Evolutionary conservation across 2,888 invertebrate species (phyloP), one percentile per base, ranked within the genome.

Genomic region (Macrophya alboannulata): DNA sequence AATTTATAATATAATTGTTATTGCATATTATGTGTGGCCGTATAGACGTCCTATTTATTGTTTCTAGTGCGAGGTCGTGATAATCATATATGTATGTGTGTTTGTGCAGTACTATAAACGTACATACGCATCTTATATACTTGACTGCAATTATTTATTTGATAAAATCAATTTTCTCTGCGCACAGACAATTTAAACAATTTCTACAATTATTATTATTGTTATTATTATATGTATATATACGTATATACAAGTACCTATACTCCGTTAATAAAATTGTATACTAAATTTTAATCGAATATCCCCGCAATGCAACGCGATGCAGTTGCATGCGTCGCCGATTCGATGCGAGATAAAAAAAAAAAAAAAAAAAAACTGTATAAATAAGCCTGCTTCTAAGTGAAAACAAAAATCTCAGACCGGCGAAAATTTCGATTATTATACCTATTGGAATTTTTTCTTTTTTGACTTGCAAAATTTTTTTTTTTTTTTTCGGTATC

Each of bases 51-150:
- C 40, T 71, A 71, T 71, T 71, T 71, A 40, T 71, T 40, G 40
- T 71, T 40, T 71, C 71, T 71, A 71, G 71, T 71, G 37, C 71
- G 71, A 71, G 71, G 71, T 71, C 71, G 40, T 31, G 40, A 48
- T 21, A 25, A 71, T 71, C 31, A n/a, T n/a, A 71, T 71, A 15
- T 51, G 55, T 55, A n/a, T n/a, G n/a, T n/a, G 55, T 55, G 31
- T 31, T 2, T 31, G 31, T 31, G 31, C 3, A 3, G 1, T 1
- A 2, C 1, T 31, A 4, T 48, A 48, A 48, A 48, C 12, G 12
- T 48, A 31, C 48, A 4, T 48, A n/a, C n/a, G n/a, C n/a, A n/a
- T n/a, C n/a, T n/a, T n/a, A 48, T 48, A 1, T 48, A 25, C 62
- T 25, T 62, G 62, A 62, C 62, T 62, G 62, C 25, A 62, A 62